Evolutionary conservation across 2,888 invertebrate species (phyloP).

Genomic region (Prostheceraeus crozeri): DNA sequence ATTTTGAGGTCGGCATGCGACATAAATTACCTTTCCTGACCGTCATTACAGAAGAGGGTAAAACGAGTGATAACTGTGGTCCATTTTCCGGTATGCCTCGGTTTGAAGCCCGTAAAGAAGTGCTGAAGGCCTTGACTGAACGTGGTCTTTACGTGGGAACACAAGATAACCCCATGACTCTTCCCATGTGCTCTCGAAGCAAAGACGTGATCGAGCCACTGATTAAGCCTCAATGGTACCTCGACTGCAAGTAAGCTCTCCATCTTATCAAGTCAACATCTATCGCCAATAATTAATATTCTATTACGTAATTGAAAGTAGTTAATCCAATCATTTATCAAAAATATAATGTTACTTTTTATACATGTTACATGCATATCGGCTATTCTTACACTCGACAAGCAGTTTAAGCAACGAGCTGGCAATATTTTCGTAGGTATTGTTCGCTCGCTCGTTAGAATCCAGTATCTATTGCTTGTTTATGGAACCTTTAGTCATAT

Average conservation of each 20-base stretch:
- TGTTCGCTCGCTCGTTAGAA: no score
- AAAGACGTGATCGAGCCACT: constrained; percentile 95
- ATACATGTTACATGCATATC: no score
- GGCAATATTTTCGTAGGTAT: no score
- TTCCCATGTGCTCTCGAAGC: constrained; percentile 73
- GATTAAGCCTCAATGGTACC: constrained; percentile 77
- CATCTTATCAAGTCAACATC: no score
- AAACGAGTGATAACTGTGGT: constrained; percentile 70
- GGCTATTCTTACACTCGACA: no score
- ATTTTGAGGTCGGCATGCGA: constrained; percentile 86
- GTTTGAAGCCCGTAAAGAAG: constrained; percentile 75
- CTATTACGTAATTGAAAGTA: no score
- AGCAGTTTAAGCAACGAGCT: no score
- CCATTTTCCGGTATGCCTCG: constrained; percentile 71
- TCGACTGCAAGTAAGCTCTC: constrained; percentile 28
- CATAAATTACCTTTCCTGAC: constrained; percentile 77
- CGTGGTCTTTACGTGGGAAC: constrained; percentile 69
- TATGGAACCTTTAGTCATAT: no score
- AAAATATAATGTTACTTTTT: no score
- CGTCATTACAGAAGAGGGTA: constrained; percentile 83
- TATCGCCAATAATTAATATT: no score
- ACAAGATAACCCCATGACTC: constrained; percentile 85
- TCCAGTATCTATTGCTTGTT: no score
- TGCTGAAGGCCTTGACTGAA: constrained; percentile 69
- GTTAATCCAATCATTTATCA: no score